Evolutionary conservation across 2,113 vertebrate genomes (phyloP).

Genomic region (Nyctibius bracteatus): DNA sequence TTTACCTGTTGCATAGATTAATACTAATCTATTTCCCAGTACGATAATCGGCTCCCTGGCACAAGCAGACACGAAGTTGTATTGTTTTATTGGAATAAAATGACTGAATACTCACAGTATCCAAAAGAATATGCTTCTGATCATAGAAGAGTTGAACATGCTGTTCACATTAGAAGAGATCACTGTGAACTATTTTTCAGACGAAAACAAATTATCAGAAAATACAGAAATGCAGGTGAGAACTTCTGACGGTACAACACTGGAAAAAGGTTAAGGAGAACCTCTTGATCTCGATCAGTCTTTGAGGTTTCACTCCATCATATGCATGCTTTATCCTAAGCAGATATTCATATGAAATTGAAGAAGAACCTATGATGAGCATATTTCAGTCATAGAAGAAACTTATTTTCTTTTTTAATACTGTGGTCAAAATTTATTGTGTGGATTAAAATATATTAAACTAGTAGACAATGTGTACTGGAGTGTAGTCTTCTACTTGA

Average conservation of each 20-base stretch:
- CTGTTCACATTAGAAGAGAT: background rate
- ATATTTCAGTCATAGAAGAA: background rate
- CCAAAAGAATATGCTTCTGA: background rate
- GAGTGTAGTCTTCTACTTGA: background rate
- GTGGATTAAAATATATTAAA: background rate
- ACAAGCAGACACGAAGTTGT: background rate
- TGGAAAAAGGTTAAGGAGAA: background rate
- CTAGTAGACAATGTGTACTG: background rate
- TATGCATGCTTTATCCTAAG: background rate
- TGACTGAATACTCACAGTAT: background rate
- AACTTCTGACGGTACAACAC: background rate
- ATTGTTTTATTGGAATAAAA: background rate
- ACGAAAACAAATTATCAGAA: background rate
- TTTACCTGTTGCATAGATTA: background rate
- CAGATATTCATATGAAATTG: background rate
- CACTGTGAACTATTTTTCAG: background rate
- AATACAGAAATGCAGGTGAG: background rate
- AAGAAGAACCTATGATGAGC: background rate
- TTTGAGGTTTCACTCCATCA: background rate
- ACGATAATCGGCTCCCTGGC: background rate
- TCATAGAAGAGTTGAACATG: background rate
- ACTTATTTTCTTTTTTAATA: background rate
- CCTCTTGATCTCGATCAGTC: background rate
- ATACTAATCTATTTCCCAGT: background rate
- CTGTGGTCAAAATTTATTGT: background rate